phyloP scores from a whole-genome alignment of 2,797 vertebrate genomes.

The Phoebastria nigripes region DNA sequence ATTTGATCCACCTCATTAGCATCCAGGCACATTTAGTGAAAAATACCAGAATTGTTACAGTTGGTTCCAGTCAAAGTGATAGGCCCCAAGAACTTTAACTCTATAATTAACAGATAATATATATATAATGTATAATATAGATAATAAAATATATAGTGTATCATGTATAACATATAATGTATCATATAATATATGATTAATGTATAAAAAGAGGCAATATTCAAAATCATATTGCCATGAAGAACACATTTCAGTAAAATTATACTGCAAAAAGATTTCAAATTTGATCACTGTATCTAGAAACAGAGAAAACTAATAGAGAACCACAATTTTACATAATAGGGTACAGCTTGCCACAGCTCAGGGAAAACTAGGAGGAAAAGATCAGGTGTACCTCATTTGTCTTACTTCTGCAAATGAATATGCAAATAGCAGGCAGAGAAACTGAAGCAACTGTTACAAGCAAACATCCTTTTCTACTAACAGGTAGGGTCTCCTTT shows the following conservation, averaged over 20 bases:
- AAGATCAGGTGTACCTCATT: background rate
- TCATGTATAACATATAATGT: background rate
- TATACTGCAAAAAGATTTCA: background rate
- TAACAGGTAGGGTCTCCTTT: background rate
- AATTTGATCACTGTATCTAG: background rate
- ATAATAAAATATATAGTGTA: background rate
- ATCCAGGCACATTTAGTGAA: conserved; percentile 8
- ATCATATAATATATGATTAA: background rate
- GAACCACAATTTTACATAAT: background rate
- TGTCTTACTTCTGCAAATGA: background rate
- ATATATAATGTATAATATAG: background rate
- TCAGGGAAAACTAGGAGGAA: background rate
- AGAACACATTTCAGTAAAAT: background rate
- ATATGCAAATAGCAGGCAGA: background rate
- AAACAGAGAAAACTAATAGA: background rate
- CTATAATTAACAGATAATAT: background rate
- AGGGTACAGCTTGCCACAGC: background rate
- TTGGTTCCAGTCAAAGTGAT: background rate
- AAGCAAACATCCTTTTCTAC: background rate
- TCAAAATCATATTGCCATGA: background rate
- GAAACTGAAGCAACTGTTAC: background rate
- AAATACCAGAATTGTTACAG: conserved; percentile 18
- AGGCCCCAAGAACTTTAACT: background rate
- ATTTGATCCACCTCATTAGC: conserved; percentile 36
- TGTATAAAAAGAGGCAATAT: background rate